Evolutionary conservation across 2,797 vertebrate species (phyloP).

Genomic region (Graptemys geographica): DNA sequence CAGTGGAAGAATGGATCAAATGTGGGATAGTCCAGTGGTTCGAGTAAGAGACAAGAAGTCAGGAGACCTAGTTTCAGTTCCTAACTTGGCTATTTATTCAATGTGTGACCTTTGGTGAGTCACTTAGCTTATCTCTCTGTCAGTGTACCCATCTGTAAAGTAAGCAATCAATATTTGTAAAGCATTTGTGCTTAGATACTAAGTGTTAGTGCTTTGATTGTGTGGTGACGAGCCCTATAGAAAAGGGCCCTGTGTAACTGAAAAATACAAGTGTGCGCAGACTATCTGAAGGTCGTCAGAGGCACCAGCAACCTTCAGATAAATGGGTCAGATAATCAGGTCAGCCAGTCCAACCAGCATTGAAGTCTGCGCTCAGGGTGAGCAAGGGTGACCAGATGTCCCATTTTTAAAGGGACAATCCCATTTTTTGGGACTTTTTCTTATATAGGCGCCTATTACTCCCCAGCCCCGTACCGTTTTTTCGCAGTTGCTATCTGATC

Average conservation of each 20-base stretch:
- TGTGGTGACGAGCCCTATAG: neutral
- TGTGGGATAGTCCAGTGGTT: neutral
- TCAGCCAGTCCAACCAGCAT: neutral
- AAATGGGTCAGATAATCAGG: neutral
- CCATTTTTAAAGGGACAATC: too few relatives aligned
- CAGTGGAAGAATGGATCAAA: neutral
- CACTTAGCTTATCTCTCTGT: neutral
- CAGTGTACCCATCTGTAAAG: neutral
- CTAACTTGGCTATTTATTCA: neutral
- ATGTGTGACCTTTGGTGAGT: neutral
- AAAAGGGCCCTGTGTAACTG: neutral
- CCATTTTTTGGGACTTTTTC: too few relatives aligned
- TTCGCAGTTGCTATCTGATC: too few relatives aligned
- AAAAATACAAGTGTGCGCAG: accelerated
- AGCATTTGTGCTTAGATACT: neutral
- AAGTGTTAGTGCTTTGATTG: neutral
- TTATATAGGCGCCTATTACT: too few relatives aligned
- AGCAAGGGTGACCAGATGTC: too few relatives aligned
- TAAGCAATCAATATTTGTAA: neutral
- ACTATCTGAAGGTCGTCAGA: neutral
- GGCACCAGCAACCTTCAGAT: neutral
- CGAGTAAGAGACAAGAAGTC: neutral
- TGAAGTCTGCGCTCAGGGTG: neutral
- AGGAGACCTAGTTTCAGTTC: neutral
- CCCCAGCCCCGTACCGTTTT: too few relatives aligned